A percentile compares a stretch with the other conserved stretches of the same genome.
These are phyloP conservation scores for Mola mola DNA, from an alignment of 2,113 vertebrate species.

Conservation along the genomic window DNA sequence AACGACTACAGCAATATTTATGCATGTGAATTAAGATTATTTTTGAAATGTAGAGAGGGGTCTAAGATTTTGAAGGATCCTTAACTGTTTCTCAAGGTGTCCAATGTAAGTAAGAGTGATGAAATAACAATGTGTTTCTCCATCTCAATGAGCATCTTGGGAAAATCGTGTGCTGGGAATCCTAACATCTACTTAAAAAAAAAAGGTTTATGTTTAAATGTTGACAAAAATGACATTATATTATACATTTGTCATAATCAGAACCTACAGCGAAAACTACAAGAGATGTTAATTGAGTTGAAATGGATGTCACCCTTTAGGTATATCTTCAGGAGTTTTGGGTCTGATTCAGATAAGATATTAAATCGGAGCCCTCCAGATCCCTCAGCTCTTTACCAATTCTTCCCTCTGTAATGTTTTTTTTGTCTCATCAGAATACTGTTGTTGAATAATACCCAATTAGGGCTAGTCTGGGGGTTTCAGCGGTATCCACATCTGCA, in stretches of 20 bases:
- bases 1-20: no score
- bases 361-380: background rate
- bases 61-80: conserved; percentile 11
- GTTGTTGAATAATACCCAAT: no score
- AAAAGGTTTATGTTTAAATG: no score
- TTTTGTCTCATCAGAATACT: no score
- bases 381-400: background rate
- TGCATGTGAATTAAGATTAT: conserved; percentile 1
- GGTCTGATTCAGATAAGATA: background rate
- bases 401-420: background rate
- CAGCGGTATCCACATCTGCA: no score
- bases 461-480: no score
- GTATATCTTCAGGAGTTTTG: no score
- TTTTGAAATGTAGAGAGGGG: conserved; percentile 7
- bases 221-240: no score
- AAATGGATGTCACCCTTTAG: no score
- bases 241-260: no score
- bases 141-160: conserved; percentile 1
- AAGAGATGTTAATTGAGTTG: no score
- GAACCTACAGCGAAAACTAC: no score
- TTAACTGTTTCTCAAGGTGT: conserved; percentile 33
- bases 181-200: conserved; percentile 4
- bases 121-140: conserved; percentile 37
- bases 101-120: conserved; percentile 46
- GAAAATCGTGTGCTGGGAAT: background rate